phyloP scores from a whole-genome alignment of 2,797 vertebrate genomes.

The Rhabdophis nuchalis region DNA sequence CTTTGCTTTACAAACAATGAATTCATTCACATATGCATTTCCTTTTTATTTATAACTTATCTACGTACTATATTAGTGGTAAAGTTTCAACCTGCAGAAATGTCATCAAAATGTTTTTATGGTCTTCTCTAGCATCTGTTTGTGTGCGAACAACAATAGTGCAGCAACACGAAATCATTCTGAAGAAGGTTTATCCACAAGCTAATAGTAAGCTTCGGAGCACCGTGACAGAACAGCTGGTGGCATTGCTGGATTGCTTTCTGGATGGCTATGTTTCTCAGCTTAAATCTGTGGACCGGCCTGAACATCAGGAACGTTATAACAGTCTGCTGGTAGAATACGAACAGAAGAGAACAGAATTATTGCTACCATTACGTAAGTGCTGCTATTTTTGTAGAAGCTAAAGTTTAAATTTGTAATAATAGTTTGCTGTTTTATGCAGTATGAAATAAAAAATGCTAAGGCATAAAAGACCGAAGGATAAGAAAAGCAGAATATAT shows the following conservation, averaged over 20 bases:
- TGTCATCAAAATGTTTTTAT: not conserved
- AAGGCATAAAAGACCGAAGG: not conserved
- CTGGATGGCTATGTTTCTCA: conserved; percentile 86
- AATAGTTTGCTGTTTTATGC: not conserved
- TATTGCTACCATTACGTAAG: conserved; percentile 85
- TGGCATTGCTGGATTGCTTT: conserved; percentile 83
- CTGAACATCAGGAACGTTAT: conserved; percentile 81
- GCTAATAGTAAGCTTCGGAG: conserved; percentile 83
- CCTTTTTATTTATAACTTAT: not conserved
- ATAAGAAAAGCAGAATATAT: not conserved
- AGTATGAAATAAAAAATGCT: not conserved
- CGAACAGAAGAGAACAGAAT: conserved; percentile 81
- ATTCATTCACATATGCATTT: not conserved
- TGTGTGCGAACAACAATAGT: conserved; percentile 75
- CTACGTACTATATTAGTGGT: not conserved
- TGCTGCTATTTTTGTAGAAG: conserved; percentile 23
- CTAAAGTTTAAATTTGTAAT: not conserved
- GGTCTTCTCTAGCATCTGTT: conserved; percentile 73
- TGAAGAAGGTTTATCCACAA: conserved; percentile 84
- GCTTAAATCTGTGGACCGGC: conserved; percentile 82
- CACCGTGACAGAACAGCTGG: conserved; percentile 85
- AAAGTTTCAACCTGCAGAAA: not conserved
- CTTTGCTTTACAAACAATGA: not conserved
- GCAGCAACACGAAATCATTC: conserved; percentile 82
- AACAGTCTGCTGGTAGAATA: conserved; percentile 87